Evolutionary conservation across 2,888 invertebrate genomes (phyloP).

Genomic region (Melolontha melolontha): DNA sequence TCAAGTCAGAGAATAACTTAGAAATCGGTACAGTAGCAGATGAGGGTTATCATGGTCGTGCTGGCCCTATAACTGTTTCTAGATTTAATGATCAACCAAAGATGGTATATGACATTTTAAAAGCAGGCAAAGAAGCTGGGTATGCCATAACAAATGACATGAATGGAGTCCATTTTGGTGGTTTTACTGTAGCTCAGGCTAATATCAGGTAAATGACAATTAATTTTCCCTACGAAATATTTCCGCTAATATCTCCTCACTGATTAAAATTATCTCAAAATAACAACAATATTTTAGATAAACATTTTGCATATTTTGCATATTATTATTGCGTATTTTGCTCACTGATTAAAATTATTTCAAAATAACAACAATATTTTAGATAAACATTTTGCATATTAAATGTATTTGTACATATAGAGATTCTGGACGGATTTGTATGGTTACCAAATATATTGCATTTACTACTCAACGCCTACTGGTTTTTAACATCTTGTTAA

Average conservation of each 20-base stretch:
- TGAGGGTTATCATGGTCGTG: slow-evolving; percentile 70
- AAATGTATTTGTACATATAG: not conserved
- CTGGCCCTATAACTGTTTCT: slow-evolving; percentile 71
- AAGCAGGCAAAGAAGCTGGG: slow-evolving; percentile 72
- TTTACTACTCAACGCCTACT: too few species aligned
- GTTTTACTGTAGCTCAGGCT: slow-evolving; percentile 76
- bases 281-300: too few species aligned
- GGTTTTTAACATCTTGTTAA: too few species aligned
- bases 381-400: not conserved
- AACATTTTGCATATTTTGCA: too few species aligned
- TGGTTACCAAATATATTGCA: too few species aligned
- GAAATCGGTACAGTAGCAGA: slow-evolving; percentile 73
- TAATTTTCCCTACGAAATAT: not conserved
- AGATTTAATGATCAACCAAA: slow-evolving; percentile 75
- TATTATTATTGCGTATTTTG: too few species aligned
- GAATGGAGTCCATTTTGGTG: slow-evolving; percentile 73
- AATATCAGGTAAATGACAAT: slow-evolving; percentile 67
- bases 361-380: too few species aligned
- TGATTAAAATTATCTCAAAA: too few species aligned
- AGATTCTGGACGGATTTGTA: too few species aligned
- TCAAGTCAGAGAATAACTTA: slow-evolving; percentile 75
- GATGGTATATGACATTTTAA: slow-evolving; percentile 73
- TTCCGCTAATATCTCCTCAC: not conserved
- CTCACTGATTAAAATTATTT: too few species aligned
- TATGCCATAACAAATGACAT: slow-evolving; percentile 74